Evolutionary conservation across 2,888 invertebrate genomes (phyloP).

Genomic region (Mythimna albipuncta): DNA sequence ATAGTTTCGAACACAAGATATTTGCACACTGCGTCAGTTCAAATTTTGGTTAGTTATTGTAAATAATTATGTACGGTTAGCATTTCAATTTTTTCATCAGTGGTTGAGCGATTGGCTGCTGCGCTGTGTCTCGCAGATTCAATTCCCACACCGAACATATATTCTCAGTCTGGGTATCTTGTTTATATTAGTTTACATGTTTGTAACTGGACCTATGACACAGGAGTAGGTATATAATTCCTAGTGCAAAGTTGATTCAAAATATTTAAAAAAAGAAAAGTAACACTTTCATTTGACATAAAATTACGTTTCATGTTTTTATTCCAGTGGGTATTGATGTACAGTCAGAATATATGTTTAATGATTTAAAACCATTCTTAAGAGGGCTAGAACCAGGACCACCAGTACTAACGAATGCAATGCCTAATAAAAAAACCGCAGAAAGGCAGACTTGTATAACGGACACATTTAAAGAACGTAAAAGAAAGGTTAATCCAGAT

Average conservation of each 20-base stretch:
- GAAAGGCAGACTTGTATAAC: slow-evolving; percentile 72
- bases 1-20: slow-evolving; percentile 83
- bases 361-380: slow-evolving; percentile 67
- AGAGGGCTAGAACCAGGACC: slow-evolving; percentile 2
- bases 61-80: neutral
- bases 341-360: slow-evolving; percentile 79
- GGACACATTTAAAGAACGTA: slow-evolving; percentile 77
- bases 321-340: slow-evolving; percentile 90
- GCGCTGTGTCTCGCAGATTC: too few species aligned
- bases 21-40: slow-evolving; percentile 91
- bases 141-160: too few species aligned
- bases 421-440: slow-evolving; percentile 42
- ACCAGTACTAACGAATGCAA: slow-evolving; percentile 22
- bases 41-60: slow-evolving; percentile 85
- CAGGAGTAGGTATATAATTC: too few species aligned
- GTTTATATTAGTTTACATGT: too few species aligned
- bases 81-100: neutral
- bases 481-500: slow-evolving; percentile 73
- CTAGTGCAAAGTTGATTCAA: too few species aligned
- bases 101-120: too few species aligned
- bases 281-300: neutral
- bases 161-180: too few species aligned
- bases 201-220: too few species aligned
- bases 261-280: too few species aligned
- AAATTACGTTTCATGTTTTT: neutral